Conservation (phyloP, 2,797 vertebrate genomes). For the Eremophila alpestris region DNA sequence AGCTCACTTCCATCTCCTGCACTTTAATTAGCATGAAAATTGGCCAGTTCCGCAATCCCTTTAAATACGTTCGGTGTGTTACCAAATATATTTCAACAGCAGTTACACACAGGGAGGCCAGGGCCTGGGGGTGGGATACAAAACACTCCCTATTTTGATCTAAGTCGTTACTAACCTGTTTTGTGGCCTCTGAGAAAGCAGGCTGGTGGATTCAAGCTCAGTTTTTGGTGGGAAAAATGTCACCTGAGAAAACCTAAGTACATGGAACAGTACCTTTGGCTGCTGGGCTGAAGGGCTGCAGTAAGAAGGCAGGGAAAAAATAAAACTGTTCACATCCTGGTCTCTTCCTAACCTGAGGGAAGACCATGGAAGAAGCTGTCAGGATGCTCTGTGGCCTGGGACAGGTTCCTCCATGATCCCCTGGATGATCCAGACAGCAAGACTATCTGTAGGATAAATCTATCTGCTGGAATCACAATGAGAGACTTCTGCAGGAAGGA, state of each 20-base stretch:
- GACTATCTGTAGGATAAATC: neutral
- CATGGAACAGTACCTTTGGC: neutral
- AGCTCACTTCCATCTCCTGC: constrained; percentile 61
- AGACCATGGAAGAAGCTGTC: neutral
- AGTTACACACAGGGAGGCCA: constrained; percentile 2
- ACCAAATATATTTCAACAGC: constrained; percentile 57
- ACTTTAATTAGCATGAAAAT: constrained; percentile 71
- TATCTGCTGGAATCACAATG: neutral
- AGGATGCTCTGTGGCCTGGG: neutral
- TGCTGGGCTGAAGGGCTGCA: neutral
- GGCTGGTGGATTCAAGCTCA: neutral
- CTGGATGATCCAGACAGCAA: neutral
- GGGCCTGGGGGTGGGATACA: neutral
- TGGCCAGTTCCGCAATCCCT: constrained; percentile 61
- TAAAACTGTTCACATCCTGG: neutral
- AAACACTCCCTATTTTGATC: constrained; percentile 26
- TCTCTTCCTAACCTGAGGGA: neutral
- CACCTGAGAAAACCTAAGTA: neutral
- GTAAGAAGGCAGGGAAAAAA: neutral
- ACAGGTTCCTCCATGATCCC: neutral
- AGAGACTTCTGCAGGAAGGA: neutral
- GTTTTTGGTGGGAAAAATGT: neutral
- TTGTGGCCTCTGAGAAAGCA: neutral
- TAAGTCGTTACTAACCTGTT: constrained; percentile 11
- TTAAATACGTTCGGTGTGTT: constrained; percentile 51